These are phyloP conservation scores for Zaprionus kolodkinae DNA, from an alignment of 1,140 invertebrate species.

Conservation along the genomic window DNA sequence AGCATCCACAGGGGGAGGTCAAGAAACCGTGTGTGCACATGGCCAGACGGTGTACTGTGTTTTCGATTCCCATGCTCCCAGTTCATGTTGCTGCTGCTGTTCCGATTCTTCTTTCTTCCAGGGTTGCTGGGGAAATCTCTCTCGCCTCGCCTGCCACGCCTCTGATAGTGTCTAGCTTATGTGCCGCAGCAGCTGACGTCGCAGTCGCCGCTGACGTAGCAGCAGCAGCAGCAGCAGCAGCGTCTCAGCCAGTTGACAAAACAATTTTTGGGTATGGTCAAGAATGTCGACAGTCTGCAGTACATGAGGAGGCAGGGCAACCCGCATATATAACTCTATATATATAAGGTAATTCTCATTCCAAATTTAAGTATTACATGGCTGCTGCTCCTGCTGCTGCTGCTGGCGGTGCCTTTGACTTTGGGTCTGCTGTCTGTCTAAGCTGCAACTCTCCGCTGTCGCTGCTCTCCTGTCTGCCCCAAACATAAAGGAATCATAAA, in stretches of 20 bases:
- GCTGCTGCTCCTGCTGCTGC: constrained; percentile 13
- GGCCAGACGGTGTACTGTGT: constrained; percentile 37
- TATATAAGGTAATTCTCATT: background rate
- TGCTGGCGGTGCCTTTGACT: constrained; percentile 30
- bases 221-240: background rate
- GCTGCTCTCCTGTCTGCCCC: constrained; percentile 22
- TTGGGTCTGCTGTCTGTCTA: constrained; percentile 14
- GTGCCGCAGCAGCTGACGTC: constrained; percentile 37
- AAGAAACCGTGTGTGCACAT: constrained; percentile 70
- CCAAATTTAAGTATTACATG: background rate
- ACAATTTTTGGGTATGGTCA: constrained; percentile 78
- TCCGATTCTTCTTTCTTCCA: constrained; percentile 25
- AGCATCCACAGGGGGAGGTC: constrained; percentile 69
- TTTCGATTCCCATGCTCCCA: constrained; percentile 27
- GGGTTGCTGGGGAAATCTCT: constrained; percentile 45
- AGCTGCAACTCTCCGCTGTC: background rate
- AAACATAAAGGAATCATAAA: constrained; percentile 74
- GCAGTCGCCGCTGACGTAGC: background rate
- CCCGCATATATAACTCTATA: background rate
- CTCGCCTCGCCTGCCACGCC: constrained; percentile 28
- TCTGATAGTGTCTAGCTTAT: constrained; percentile 57
- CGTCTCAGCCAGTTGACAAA: constrained; percentile 42
- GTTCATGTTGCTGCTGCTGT: constrained; percentile 17
- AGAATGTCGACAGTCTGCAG: constrained; percentile 65
- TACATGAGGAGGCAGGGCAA: background rate